These are phyloP conservation scores for Ganaspis sp. DNA, from an alignment of 1,140 invertebrate species.

Conservation along the genomic window DNA sequence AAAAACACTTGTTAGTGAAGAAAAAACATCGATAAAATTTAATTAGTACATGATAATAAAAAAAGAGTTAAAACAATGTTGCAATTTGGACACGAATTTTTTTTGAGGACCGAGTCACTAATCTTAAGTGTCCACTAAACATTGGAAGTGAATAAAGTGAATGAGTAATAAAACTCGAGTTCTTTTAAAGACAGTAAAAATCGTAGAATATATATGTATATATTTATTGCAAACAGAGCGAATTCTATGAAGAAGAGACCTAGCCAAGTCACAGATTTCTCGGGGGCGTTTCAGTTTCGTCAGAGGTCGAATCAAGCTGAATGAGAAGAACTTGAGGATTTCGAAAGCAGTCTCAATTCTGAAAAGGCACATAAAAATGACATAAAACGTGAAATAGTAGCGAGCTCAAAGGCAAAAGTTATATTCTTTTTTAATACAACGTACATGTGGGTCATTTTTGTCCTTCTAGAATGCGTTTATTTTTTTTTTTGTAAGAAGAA, in stretches of 20 bases:
- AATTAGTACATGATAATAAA: slow-evolving; percentile 5
- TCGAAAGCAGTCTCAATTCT: slow-evolving; percentile 38
- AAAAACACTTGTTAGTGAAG: background rate
- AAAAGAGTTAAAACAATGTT: slow-evolving; percentile 14
- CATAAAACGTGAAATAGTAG: slow-evolving; percentile 59
- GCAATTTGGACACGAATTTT: background rate
- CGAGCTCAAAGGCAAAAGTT: background rate
- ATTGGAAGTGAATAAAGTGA: slow-evolving; percentile 13
- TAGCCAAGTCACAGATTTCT: slow-evolving; percentile 1
- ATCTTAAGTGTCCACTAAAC: slow-evolving; percentile 23
- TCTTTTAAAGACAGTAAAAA: slow-evolving; percentile 18
- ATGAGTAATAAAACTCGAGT: slow-evolving; percentile 25
- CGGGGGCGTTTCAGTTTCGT: slow-evolving; percentile 38
- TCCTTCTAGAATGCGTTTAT: too few species aligned
- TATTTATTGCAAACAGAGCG: slow-evolving; percentile 16
- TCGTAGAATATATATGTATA: too few species aligned
- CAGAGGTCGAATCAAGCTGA: slow-evolving; percentile 32
- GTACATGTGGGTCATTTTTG: background rate
- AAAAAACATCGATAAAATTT: slow-evolving; percentile 11
- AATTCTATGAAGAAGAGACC: background rate
- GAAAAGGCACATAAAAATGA: slow-evolving; percentile 53
- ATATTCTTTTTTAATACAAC: background rate
- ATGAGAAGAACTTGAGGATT: background rate
- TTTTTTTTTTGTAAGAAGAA: too few species aligned
- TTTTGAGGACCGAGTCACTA: slow-evolving; percentile 18